Evolutionary conservation across 2,888 invertebrate species (phyloP), one percentile per base, ranked within the genome.

Genomic region (Mimas tiliae): DNA sequence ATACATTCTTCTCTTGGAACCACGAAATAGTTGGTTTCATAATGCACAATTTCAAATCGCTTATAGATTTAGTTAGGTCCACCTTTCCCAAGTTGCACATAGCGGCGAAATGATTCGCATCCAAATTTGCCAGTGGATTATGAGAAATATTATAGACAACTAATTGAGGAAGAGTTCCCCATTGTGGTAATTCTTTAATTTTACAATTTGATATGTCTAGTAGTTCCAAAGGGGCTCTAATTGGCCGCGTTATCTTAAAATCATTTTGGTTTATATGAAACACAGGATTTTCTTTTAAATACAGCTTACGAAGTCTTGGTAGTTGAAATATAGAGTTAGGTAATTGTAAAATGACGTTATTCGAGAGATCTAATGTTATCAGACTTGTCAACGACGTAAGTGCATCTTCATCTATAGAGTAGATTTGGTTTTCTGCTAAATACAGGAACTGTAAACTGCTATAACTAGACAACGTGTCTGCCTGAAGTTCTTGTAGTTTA

Each of bases 31-130:
- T 74, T 42, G 86, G 74, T 69, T 82, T 88, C 65, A 90, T 71
- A 33, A 80, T 81, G 70, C 93, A 93, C 6, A 89, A 70, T 11
- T 79, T 73, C 50, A 92, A 75, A 6, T 76, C 72, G 16, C 86
- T 79, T 50, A 89, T 82, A 4, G 93, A 88, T 34, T 87, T 83
- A 0, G 89, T 85, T 63, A 93, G 77, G 79, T 96, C 95, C 50
- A 96, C 92, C 69, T 88, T 90, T 68, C 87, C 87, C 42, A 96
- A 85, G 68, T 94, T 94, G 81, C 96, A 96, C 88, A 95, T 94
- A 2, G 93, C 86, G 0, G 95, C 95, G 71, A 96, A 90, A 65
- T 95, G 94, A 34, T 90, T 85, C 6, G 95, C 88, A 6, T 86
- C 87, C 0, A 95, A 73, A 1, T 77, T 75, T 0, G 66, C 77